A percentile compares a stretch with the other conserved stretches of the same genome.
Conservation (phyloP, 2,113 vertebrate genomes). For the Tachycineta bicolor region DNA sequence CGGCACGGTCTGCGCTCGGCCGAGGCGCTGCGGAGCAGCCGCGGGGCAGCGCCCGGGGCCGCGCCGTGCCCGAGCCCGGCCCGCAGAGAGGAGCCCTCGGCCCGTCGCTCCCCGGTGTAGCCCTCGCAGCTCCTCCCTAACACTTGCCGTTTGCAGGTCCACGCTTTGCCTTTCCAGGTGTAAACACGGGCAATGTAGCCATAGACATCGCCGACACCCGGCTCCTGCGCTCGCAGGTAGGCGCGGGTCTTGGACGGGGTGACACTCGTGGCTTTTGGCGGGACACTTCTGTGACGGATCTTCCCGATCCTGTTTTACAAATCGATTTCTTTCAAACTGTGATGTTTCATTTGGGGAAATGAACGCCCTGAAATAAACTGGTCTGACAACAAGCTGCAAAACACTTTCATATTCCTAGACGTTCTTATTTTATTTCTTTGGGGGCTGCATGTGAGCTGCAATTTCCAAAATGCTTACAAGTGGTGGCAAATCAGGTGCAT, state of each 20-base stretch:
- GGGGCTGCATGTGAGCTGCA: neutral
- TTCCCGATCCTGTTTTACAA: neutral
- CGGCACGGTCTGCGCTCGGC: neutral
- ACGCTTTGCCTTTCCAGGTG: neutral
- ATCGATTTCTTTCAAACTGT: neutral
- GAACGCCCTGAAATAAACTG: neutral
- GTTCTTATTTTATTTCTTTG: neutral
- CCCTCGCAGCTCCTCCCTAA: neutral
- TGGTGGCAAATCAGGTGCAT: neutral
- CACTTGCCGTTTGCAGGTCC: neutral
- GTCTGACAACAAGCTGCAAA: neutral
- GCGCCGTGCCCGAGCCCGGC: neutral
- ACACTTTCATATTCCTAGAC: neutral
- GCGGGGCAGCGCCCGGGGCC: neutral
- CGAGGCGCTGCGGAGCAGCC: neutral
- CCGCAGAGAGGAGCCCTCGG: neutral
- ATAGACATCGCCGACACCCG: rapidly evolving
- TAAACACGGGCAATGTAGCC: rapidly evolving
- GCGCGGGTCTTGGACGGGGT: neutral
- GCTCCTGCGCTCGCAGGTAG: rapidly evolving
- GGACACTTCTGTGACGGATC: neutral
- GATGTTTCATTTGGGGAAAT: neutral
- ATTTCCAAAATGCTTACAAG: neutral
- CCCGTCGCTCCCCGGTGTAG: neutral
- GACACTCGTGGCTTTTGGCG: neutral